Base-by-base conservation (phyloP, 1,140 invertebrate species). In the Apocrypta bakeri region DNA sequence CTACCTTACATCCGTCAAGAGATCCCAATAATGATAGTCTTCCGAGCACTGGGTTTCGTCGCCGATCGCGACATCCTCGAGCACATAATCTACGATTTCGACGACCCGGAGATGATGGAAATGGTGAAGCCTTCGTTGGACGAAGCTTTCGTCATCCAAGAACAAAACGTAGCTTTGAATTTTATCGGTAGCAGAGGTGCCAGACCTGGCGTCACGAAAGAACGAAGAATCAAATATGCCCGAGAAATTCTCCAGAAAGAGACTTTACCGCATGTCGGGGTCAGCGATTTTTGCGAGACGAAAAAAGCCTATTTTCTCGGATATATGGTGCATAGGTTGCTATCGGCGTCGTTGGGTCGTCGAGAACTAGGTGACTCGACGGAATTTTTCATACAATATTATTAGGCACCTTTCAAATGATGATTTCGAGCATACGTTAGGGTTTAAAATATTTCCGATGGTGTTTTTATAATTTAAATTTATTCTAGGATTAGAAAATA, bases 41-140 rank as follows among this genome's bases (percentile, higher is more conserved):
- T 99, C 89, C 93, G 96, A 88, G 98, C 98, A 27, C 91, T 99
- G 37, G 98, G 98, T 17, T 99, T 99, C 93, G 98, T 99, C 31
- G 98, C 98, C 25, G 98, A 99, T 92, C 94, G 98, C 88, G 98
- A 99, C 92, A 99, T 99, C 87, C 92, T 99, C 8, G 98, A 99
- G 90, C 98, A 99, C 89, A 99, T 99, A 83, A 99, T 99, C 85
- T 99, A 99, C 91, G 98, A 99, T 87, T 99, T 99, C 93, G 97
- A 99, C 90, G 98, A 99, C 92, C 98, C 97, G 29, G 98, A 99
- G 93, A 99, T 99, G 98, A 99, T 99, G 98, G 98, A 99, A 94
- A 99, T 99, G 98, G 98, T 97, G 0, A 99, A 99, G 92, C 98
- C 98, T 4, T 99, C 98, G 0, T 92, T 99, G 33, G 98, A 99